Evolutionary conservation across 2,113 vertebrate species (phyloP), one percentile per base, ranked within the genome.

Genomic region (Columba janthina): DNA sequence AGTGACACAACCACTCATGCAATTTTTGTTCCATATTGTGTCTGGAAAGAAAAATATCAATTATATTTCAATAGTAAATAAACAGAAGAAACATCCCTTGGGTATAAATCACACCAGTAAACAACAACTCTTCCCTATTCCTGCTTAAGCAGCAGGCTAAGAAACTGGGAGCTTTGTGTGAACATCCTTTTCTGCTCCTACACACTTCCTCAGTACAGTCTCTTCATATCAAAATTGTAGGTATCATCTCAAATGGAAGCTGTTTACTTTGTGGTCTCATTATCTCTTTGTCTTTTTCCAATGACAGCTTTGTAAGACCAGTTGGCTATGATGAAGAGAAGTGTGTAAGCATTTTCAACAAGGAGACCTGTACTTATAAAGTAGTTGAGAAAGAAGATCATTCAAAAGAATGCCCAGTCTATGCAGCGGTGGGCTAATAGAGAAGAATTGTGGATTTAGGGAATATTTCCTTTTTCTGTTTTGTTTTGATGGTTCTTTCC

Each of bases 351-450:
- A 77, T 96, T 88, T 95, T 97, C 80, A 48, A 62, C 70, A 32
- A 95, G 31, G 22, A 88, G 9, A 77, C 56, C 18, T 97, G 97
- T 67, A 64, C 62, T 44, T 96, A 90, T 5, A 65, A 69, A 79
- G 86, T 96, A 46, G 94, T 96, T 34, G 82, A 96, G 73, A 97
- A 97, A 69, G 9, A 73, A 6, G 42, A 97, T 64, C 69, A 66
- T 65, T 96, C 96, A 22, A 95, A 95, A 79, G 70, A 82, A 85
- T 97, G 96, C 8, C 29, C 40, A 6, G 79, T 87, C 21, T 2
- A 10, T 32, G 7, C 0, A 2, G 77, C 60, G 85, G 88, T 95
- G 38, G 72, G 48, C 10, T 96, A 93, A 84, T 21, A 74, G 32
- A 66, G 17, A 38, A 86, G 15, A 21, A 40, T 5, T 12, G 17